Base-by-base conservation (phyloP, 2,113 vertebrate species). In the Arothron firmamentum region DNA sequence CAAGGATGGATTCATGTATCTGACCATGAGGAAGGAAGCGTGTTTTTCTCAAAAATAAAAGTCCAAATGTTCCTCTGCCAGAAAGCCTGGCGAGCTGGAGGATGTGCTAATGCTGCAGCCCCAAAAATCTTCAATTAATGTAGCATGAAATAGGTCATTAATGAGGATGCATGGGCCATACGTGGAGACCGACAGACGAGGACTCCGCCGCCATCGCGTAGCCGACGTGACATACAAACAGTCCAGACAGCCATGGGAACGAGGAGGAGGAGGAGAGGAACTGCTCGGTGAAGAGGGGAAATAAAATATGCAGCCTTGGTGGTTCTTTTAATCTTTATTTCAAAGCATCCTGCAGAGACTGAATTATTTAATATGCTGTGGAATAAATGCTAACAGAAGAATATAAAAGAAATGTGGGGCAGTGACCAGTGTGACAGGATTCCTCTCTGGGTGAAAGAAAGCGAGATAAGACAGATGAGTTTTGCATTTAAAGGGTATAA, bases 101-200 rank as follows among this genome's bases (percentile, higher is more conserved):
- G 66, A 78, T 73, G 68, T 83, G 82, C 76, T 87, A 85, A 87
- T 81, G 85, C 75, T 82, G 78, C 86, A 85, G 82, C 83, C 69
- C 70, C 74, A 82, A 84, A 85, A 83, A 75, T 75, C 82, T 84
- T 85, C 80, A 85, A 88, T 87, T 81, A 88, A 88, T 90, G 85
- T 86, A 66, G 76, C 82, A 85, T 87, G 86, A 87, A 87, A 88
- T 85, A 85, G 82, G 75, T 82, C 77, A 84, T 87, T 88, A 88
- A 87, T 82, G 83, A 82, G 85, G 75, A 87, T 79, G 76, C 81
- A 83, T 75, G 77, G 77, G 75, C 77, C 79, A 80, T 67, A 80
- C 74, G 69, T 67, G 78, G 68, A 82, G 83, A 79, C 75, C 81
- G 75, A 81, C 77, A 74, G 82, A 86, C 75, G 79, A 80, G 74